A percentile compares a stretch with the other conserved stretches of the same genome.
phyloP scores from a whole-genome alignment of 2,113 vertebrate species.

The Paracanthobrama guichenoti region DNA sequence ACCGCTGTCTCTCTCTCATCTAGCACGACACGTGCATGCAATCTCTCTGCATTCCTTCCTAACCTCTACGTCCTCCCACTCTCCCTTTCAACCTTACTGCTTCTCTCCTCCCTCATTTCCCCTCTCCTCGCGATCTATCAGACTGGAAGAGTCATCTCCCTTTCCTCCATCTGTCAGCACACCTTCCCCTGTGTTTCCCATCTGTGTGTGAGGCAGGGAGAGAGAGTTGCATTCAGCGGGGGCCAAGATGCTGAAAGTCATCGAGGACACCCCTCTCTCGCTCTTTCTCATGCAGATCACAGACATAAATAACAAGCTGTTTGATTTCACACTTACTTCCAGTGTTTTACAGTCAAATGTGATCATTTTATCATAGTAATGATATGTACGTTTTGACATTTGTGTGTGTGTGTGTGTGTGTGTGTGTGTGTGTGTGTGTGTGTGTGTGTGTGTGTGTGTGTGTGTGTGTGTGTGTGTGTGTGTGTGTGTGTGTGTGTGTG shows the following conservation, averaged over 20 bases:
- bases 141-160: constrained; percentile 54
- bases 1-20: neutral
- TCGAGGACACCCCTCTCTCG: constrained; percentile 13
- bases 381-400: neutral
- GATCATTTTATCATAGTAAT: neutral
- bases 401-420: neutral
- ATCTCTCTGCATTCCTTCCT: constrained; percentile 24
- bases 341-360: neutral
- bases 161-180: constrained; percentile 65
- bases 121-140: neutral
- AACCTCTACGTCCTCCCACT: constrained; percentile 12
- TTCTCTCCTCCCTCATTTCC: constrained; percentile 23
- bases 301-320: constrained; percentile 31
- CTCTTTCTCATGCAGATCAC: neutral
- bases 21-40: neutral
- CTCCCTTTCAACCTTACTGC: neutral
- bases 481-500: neutral
- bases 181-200: constrained; percentile 59
- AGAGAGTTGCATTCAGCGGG: constrained; percentile 31
- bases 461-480: neutral
- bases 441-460: neutral
- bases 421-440: neutral
- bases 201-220: constrained; percentile 48
- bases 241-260: constrained; percentile 33
- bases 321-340: neutral